These are phyloP conservation scores for Eulimnadia texana DNA, from an alignment of 1,140 invertebrate species.

Conservation along the genomic window DNA sequence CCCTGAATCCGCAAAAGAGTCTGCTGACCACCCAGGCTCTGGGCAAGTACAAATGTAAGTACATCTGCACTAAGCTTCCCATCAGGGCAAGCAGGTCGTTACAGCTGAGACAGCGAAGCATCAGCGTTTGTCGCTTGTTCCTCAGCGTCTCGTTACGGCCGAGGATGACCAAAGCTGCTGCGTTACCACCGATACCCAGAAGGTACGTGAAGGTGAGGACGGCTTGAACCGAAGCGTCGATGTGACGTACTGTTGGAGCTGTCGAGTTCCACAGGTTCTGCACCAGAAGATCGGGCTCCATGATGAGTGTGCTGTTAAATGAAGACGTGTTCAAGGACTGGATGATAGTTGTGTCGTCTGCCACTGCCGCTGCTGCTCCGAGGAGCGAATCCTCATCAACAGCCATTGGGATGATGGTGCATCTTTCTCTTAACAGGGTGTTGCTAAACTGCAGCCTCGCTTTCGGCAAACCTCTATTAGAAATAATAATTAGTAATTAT, in stretches of 20 bases:
- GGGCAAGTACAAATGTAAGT: slow-evolving; percentile 36
- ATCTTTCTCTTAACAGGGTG: too few species aligned
- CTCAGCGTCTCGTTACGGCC: slow-evolving; percentile 32
- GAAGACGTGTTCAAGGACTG: not conserved
- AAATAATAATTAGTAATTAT: too few species aligned
- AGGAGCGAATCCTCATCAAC: not conserved
- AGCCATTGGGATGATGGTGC: not conserved
- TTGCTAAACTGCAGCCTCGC: too few species aligned
- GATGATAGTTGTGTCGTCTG: too few species aligned
- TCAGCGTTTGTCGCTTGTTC: slow-evolving; percentile 61
- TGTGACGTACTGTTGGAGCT: not conserved
- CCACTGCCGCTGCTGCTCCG: too few species aligned
- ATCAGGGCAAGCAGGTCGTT: slow-evolving; percentile 58
- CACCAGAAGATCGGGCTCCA: not conserved
- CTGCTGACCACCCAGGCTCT: slow-evolving; percentile 11
- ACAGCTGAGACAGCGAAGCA: slow-evolving; percentile 56
- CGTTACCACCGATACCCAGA: slow-evolving; percentile 41
- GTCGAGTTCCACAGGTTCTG: not conserved
- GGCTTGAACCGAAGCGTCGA: slow-evolving; percentile 24
- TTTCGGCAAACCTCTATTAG: too few species aligned
- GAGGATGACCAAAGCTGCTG: slow-evolving; percentile 41
- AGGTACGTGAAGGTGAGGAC: slow-evolving; percentile 39
- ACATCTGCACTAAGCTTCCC: slow-evolving; percentile 39
- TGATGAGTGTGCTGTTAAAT: not conserved
- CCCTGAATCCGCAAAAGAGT: slow-evolving; percentile 44